These are phyloP conservation scores for Calcarius lapponicus DNA, from an alignment of 2,797 vertebrate genomes.

Conservation along the genomic window DNA sequence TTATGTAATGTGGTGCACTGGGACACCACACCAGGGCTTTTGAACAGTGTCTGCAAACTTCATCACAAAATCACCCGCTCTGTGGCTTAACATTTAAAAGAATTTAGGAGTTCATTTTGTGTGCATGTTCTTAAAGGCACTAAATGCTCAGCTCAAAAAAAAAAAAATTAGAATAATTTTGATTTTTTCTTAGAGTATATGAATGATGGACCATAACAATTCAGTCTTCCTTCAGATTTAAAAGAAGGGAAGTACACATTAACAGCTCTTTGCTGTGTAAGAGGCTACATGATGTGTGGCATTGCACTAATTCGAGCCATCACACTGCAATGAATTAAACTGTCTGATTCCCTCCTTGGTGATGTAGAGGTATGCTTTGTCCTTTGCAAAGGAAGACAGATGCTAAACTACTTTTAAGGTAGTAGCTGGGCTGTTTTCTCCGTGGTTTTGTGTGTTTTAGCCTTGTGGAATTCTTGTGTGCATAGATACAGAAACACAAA, in stretches of 20 bases:
- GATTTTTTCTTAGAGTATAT: neutral
- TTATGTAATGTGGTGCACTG: neutral
- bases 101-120: neutral
- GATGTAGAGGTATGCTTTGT: neutral
- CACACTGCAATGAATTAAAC: neutral
- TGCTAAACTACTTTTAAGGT: neutral
- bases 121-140: rapidly evolving
- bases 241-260: neutral
- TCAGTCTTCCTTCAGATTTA: neutral
- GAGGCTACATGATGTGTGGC: neutral
- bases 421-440: neutral
- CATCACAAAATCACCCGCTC: no score
- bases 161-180: neutral
- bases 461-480: neutral
- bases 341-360: neutral
- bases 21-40: neutral
- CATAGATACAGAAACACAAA: neutral
- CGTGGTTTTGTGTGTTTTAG: neutral
- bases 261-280: neutral
- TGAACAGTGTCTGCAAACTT: neutral
- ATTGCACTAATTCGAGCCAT: neutral
- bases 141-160: neutral
- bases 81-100: neutral
- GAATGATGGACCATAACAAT: neutral
- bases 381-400: neutral